phyloP scores from a whole-genome alignment of 2,888 invertebrate species.

The Oithona nana region DNA sequence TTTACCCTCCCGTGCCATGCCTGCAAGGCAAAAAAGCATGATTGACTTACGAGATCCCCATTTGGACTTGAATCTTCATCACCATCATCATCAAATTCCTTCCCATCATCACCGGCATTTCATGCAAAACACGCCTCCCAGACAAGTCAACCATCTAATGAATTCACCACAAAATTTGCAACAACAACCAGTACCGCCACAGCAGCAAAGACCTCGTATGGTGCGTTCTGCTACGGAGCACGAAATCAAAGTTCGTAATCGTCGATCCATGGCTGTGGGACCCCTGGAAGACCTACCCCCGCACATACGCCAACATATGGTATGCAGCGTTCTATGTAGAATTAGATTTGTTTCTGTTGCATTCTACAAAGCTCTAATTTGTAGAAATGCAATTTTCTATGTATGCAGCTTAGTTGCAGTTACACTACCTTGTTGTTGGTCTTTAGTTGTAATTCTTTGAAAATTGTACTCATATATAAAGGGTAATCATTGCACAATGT shows the following conservation, averaged over 20 bases:
- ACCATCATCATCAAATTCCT: not conserved
- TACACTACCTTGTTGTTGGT: too few species aligned
- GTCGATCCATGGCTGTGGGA: not conserved
- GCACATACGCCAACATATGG: constrained; percentile 1
- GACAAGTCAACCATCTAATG: not conserved
- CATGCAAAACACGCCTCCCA: not conserved
- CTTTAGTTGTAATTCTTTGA: too few species aligned
- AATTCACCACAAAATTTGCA: not conserved
- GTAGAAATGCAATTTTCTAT: too few species aligned
- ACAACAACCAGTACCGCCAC: not conserved
- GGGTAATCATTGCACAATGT: too few species aligned
- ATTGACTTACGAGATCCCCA: constrained; percentile 4
- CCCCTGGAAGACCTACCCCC: constrained; percentile 8
- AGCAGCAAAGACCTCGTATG: not conserved
- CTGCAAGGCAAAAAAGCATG: constrained; percentile 10
- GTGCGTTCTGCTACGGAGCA: not conserved
- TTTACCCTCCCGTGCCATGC: not conserved
- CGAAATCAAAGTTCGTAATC: constrained; percentile 6
- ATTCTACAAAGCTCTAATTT: too few species aligned
- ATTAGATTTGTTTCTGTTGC: too few species aligned
- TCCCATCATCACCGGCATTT: not conserved
- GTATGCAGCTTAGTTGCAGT: too few species aligned
- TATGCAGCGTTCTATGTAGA: not conserved
- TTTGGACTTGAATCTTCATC: not conserved
- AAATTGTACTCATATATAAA: too few species aligned